Evolutionary conservation across 2,888 invertebrate genomes (phyloP).

Genomic region (Agapostemon virescens): DNA sequence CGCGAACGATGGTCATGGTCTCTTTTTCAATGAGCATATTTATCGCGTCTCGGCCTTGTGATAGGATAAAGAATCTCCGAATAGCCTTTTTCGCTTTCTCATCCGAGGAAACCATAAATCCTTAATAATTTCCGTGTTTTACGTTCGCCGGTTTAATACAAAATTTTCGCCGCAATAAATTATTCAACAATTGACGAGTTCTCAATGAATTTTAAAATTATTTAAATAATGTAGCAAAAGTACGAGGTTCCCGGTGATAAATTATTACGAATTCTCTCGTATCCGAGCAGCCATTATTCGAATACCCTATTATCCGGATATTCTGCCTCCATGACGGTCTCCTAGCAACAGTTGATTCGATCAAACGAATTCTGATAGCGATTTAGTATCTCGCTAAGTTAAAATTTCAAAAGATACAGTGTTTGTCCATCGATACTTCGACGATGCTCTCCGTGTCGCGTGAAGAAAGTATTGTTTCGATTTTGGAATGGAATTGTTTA

Average conservation of each 20-base stretch:
- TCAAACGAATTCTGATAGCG: neutral
- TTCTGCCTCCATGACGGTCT: neutral
- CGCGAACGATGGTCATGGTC: neutral
- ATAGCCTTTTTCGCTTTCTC: neutral
- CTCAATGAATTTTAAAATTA: neutral
- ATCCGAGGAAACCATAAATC: neutral
- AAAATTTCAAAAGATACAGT: neutral
- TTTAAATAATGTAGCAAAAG: neutral
- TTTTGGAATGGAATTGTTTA: too few species aligned
- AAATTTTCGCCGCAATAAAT: neutral
- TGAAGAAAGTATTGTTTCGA: too few species aligned
- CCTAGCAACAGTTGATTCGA: neutral
- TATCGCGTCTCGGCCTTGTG: neutral
- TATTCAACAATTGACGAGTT: too few species aligned
- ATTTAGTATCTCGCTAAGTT: neutral
- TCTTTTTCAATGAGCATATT: neutral
- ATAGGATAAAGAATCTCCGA: neutral
- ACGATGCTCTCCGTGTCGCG: neutral
- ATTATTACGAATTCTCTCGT: neutral
- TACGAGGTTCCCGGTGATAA: neutral
- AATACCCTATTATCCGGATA: neutral
- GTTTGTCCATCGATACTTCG: neutral
- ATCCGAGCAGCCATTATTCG: neutral
- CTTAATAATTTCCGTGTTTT: constrained; percentile 10
- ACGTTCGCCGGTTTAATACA: neutral